Base-by-base conservation (phyloP, 2,797 vertebrate species). In the Sebastes nivosus region DNA sequence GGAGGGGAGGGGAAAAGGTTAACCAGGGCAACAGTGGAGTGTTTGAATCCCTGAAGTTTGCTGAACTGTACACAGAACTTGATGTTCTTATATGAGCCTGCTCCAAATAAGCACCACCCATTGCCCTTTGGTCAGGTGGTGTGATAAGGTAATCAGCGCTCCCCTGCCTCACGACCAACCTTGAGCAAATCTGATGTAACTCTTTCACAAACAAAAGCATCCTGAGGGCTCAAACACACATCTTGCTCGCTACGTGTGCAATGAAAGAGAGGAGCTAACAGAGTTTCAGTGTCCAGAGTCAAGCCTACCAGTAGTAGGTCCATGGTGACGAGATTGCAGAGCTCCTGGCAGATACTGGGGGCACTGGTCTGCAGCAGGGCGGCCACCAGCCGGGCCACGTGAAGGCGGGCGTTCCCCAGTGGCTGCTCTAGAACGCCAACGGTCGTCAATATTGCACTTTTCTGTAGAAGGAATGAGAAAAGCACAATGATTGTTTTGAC, bases 371-470 rank as follows among this genome's bases (percentile, higher is more conserved):
- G 97, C 72, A 99, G 96, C 88, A 99, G 94, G 5, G 98, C 96
- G 2, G 98, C 98, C 83, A 99, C 95, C 36, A 99, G 95, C 4
- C 97, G 97, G 38, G 98, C 97, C 8, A 97, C 96, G 0, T 99
- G 98, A 83, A 99, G 97, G 63, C 99, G 97, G 30, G 97, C 96
- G 1, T 97, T 99, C 36, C 99, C 99, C 88, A 99, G 95, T 0
- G 98, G 99, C 95, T 98, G 97, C 90, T 99, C 97, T 79, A 99
- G 93, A 90, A 99, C 80, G 12, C 99, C 98, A 25, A 99, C 96
- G n/a, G 98, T 99, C 5, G 98, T 99, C 90, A 99, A 95, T 95
- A 99, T 98, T 52, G 97, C 96, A 90, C 95, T 92, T 95, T 97
- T 98, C 98, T 97, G 89, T 24, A 10, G 18, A 57, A 3, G 24